Base-by-base conservation (phyloP, 35 echinoderm and acorn worm species). In the Amphiura filiformis region DNA sequence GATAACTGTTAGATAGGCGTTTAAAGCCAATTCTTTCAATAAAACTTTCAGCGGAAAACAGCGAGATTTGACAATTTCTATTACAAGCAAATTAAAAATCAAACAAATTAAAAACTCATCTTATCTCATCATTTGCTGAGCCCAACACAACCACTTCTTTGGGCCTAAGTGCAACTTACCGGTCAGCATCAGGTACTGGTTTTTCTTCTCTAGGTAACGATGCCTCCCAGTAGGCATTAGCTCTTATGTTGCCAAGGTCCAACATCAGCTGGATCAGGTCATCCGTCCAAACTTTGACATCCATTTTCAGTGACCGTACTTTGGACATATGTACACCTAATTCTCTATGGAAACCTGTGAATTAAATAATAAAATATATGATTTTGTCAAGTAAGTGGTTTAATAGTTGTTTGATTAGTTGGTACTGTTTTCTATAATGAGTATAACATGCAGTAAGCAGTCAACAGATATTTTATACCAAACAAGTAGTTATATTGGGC, bases 221-320 rank as follows among this genome's bases (percentile, higher is more conserved):
- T 4, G 57, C 47, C 39, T 91, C 93, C 94, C 94, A 96, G 90
- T 89, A 96, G 79, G 14, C 57, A 86, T 96, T 96, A 64, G 88
- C 88, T 34, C 32, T 85, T 37, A 65, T 88, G n/a, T 65, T 57
- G 26, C 94, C 94, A 15, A 96, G 32, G 0, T 34, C 86, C 3
- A 96, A 36, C 86, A 96, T 92, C 44, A 96, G 80, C 9, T 86
- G 79, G 11, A 96, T 47, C 36, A 91, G 76, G 7, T 77, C 38
- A 0, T 84, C 86, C 1, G 94, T 96, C 90, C 91, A 96, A 1
- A 80, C 90, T 76, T 87, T 96, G 85, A 85, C 87, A 56, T 92
- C 94, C 94, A 96, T 96, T 39, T 96, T 96, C 13, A 96, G 78
- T 20, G 94, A 96, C 32, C 94, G 81, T n/a, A 96, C 90, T 78